These are phyloP conservation scores for Dasysyrphus albostriatus DNA, from an alignment of 2,888 invertebrate species.

Conservation along the genomic window DNA sequence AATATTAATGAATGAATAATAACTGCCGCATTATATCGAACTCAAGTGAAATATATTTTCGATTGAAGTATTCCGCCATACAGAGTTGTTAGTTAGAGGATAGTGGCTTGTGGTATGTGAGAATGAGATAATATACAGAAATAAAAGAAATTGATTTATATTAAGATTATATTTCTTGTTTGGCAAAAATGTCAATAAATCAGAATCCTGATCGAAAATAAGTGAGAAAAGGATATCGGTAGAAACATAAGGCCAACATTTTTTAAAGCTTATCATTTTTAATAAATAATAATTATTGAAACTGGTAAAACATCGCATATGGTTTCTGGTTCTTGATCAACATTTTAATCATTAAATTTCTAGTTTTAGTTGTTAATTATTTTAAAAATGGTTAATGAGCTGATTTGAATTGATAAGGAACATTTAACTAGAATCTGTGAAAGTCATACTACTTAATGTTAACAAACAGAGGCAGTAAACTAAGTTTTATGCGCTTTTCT, in stretches of 20 bases:
- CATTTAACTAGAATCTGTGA: too few relatives aligned
- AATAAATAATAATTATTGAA: too few relatives aligned
- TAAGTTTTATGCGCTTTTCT: too few relatives aligned
- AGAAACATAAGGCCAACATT: neutral
- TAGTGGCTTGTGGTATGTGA: neutral
- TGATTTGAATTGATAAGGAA: too few relatives aligned
- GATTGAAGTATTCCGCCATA: conserved; percentile 28
- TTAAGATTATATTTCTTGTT: neutral
- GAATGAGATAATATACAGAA: neutral
- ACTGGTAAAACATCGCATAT: too few relatives aligned
- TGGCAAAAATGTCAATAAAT: neutral
- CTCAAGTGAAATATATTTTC: conserved; percentile 4
- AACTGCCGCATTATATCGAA: conserved; percentile 31
- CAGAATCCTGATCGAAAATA: neutral
- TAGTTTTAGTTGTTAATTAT: too few relatives aligned
- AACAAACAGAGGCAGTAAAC: too few relatives aligned
- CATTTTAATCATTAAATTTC: too few relatives aligned
- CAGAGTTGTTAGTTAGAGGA: neutral
- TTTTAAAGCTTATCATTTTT: too few relatives aligned
- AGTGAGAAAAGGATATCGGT: neutral
- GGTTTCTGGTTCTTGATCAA: too few relatives aligned
- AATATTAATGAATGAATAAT: conserved; percentile 23
- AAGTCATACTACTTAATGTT: too few relatives aligned
- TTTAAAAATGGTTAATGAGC: too few relatives aligned
- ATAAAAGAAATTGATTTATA: conserved; percentile 1